Percentiles rank a stretch among this genome's conserved stretches.
Conservation (phyloP, 1,140 invertebrate genomes). For the Lordiphosa stackelbergi region DNA sequence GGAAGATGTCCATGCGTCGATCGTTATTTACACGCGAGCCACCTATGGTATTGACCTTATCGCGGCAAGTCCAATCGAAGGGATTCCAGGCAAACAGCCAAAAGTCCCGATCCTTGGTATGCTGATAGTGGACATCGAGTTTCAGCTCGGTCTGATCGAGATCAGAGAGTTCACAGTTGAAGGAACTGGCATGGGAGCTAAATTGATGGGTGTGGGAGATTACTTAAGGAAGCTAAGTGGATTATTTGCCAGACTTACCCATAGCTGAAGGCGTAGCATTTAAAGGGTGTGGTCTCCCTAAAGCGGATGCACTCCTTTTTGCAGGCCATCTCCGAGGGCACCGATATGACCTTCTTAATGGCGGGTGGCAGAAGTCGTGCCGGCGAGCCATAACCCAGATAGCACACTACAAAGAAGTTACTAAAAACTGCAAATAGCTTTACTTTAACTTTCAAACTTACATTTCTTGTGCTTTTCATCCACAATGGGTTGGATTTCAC, state of each 20-base stretch:
- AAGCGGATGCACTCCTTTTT: slow-evolving; percentile 82
- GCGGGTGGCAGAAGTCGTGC: slow-evolving; percentile 83
- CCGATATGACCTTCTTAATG: slow-evolving; percentile 80
- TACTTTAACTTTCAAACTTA: slow-evolving; percentile 37
- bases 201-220: not conserved
- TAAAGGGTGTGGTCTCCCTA: slow-evolving; percentile 80
- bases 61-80: slow-evolving; percentile 76
- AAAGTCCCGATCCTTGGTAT: slow-evolving; percentile 79
- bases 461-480: slow-evolving; percentile 78
- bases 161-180: slow-evolving; percentile 83
- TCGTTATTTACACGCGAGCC: slow-evolving; percentile 75
- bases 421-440: no score
- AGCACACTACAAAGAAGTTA: slow-evolving; percentile 80
- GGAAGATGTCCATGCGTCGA: slow-evolving; percentile 76
- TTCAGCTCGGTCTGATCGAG: slow-evolving; percentile 82
- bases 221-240: not conserved
- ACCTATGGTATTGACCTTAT: slow-evolving; percentile 76
- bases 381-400: slow-evolving; percentile 84
- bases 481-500: slow-evolving; percentile 81
- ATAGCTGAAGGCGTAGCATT: slow-evolving; percentile 85
- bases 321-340: slow-evolving; percentile 83
- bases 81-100: slow-evolving; percentile 83
- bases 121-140: slow-evolving; percentile 81
- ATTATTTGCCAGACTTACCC: slow-evolving; percentile 77
- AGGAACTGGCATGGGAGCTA: slow-evolving; percentile 60